These are phyloP conservation scores for Cydia pomonella DNA, from an alignment of 1,140 invertebrate genomes.

Conservation along the genomic window DNA sequence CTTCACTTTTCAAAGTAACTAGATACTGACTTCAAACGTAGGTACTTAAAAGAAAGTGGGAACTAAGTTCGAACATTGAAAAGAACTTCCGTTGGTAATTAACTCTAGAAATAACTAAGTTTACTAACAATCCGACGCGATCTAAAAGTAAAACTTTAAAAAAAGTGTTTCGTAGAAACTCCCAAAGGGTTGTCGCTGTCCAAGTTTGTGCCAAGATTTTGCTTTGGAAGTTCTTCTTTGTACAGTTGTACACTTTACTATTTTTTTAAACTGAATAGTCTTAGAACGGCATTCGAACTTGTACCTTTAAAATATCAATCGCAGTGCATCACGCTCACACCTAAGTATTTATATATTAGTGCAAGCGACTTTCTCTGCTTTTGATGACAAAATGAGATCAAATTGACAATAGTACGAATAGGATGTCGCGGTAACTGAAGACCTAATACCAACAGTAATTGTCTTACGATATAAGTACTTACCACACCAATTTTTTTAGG, in stretches of 20 bases:
- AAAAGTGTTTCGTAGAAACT: constrained; percentile 1
- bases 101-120: constrained; percentile 7
- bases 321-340: too few relatives aligned
- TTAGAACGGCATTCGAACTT: too few relatives aligned
- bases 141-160: background rate
- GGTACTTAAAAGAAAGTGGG: background rate
- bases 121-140: background rate
- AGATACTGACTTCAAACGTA: background rate
- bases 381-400: too few relatives aligned
- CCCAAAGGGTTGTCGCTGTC: background rate
- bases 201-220: background rate
- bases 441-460: too few relatives aligned
- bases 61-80: background rate
- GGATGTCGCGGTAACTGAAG: too few relatives aligned
- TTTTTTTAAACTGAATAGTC: background rate
- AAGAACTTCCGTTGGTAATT: background rate
- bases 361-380: too few relatives aligned
- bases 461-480: too few relatives aligned
- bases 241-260: background rate
- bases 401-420: too few relatives aligned
- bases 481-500: too few relatives aligned
- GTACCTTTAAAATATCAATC: too few relatives aligned
- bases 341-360: too few relatives aligned
- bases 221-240: background rate
- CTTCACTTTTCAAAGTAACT: too few relatives aligned